A percentile compares a stretch with the other conserved stretches of the same genome.
Evolutionary conservation across 37 sponge, comb jelly and placozoan species (phyloP).

Genomic region (Mnemiopsis leidyi): DNA sequence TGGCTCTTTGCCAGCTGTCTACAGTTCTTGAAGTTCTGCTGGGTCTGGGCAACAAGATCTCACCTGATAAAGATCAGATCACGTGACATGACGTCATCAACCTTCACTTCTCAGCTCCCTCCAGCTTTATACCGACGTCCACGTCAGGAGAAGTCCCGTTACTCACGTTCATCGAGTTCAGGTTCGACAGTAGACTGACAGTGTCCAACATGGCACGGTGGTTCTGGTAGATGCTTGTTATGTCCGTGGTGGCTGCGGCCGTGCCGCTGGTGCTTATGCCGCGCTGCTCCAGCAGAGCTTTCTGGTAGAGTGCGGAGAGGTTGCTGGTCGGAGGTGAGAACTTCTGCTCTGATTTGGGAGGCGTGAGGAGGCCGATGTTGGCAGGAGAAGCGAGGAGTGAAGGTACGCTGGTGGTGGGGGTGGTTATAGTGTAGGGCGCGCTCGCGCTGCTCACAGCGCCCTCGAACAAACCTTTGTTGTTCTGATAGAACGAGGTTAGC

Average conservation of each 20-base stretch:
- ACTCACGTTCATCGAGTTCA: slow-evolving; percentile 28
- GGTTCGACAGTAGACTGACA: slow-evolving; percentile 5
- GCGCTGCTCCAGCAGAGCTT: slow-evolving; percentile 8
- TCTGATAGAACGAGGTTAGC: slow-evolving; percentile 53
- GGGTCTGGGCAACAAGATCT: too few relatives aligned
- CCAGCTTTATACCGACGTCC: slow-evolving; percentile 54
- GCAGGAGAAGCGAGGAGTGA: background rate
- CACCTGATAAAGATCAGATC: too few relatives aligned
- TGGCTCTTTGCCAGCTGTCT: too few relatives aligned
- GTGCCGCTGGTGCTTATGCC: background rate
- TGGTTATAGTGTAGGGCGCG: background rate
- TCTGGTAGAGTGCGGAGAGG: slow-evolving; percentile 53
- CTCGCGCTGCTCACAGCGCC: background rate
- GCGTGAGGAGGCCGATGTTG: slow-evolving; percentile 49
- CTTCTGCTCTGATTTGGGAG: slow-evolving; percentile 41
- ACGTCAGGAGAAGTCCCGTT: background rate
- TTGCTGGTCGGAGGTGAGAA: slow-evolving; percentile 61
- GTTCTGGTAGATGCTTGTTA: background rate
- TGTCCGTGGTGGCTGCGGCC: background rate
- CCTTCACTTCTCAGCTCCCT: slow-evolving; percentile 26
- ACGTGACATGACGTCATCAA: too few relatives aligned
- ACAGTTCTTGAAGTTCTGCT: too few relatives aligned
- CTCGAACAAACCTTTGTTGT: slow-evolving; percentile 34
- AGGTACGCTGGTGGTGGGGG: slow-evolving; percentile 3
- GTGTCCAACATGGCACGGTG: slow-evolving; percentile 57